These are phyloP conservation scores for Stenotaenia linearis DNA, from an alignment of 2,888 invertebrate genomes.

Conservation along the genomic window DNA sequence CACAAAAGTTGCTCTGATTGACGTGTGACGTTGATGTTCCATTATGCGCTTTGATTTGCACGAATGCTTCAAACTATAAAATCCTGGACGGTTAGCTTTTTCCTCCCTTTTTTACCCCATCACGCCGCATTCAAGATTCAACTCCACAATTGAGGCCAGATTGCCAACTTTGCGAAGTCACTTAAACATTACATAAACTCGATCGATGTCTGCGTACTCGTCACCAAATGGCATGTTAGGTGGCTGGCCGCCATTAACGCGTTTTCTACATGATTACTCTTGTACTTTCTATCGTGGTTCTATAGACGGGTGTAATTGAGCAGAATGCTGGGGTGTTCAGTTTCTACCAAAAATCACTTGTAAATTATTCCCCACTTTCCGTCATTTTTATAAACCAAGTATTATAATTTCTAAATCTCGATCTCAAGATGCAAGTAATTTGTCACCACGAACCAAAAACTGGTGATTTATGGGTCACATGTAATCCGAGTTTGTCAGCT, in stretches of 20 bases:
- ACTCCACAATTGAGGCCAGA: conserved; percentile 11
- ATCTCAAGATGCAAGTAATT: not conserved
- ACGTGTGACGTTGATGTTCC: too few species aligned
- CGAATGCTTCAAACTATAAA: not conserved
- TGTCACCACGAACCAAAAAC: not conserved
- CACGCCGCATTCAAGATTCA: not conserved
- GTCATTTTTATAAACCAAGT: too few species aligned
- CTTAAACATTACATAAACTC: conserved; percentile 26
- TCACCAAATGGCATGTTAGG: conserved; percentile 16
- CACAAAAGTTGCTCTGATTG: too few species aligned
- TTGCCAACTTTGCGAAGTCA: not conserved
- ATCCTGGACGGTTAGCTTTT: not conserved
- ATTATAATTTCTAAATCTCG: too few species aligned
- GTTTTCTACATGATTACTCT: conserved; percentile 10
- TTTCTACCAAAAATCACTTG: not conserved
- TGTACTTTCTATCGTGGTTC: not conserved
- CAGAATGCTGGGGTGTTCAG: not conserved
- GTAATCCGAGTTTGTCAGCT: not conserved
- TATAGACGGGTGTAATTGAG: conserved; percentile 4
- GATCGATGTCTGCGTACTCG: conserved; percentile 20
- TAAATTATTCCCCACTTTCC: not conserved
- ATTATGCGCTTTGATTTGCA: not conserved
- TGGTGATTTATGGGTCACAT: not conserved
- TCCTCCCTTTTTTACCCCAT: not conserved
- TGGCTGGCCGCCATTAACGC: conserved; percentile 26